Conservation (phyloP, 2,797 vertebrate genomes). For the Smutsia gigantea region DNA sequence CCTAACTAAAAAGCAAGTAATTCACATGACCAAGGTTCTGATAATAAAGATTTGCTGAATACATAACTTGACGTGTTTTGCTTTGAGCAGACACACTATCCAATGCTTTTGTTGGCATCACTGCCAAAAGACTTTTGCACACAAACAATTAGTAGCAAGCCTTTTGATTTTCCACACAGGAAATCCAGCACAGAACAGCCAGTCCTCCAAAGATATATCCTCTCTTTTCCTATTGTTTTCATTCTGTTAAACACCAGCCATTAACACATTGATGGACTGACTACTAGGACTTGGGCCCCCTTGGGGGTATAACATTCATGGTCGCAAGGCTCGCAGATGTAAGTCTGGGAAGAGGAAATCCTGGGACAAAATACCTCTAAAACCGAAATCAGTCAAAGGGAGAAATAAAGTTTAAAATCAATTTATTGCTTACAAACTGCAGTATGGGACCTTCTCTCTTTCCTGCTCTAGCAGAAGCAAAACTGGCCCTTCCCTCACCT, state of each 20-base stretch:
- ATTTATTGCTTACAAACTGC: no score
- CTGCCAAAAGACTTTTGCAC: constrained; percentile 78
- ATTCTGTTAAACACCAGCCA: constrained; percentile 65
- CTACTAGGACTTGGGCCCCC: neutral
- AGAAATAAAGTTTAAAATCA: no score
- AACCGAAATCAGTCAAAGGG: no score
- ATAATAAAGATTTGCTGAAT: constrained; percentile 83
- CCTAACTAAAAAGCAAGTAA: constrained; percentile 74
- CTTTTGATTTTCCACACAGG: constrained; percentile 80
- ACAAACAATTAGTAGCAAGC: constrained; percentile 82
- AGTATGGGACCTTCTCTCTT: no score
- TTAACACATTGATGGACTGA: neutral
- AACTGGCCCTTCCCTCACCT: no score
- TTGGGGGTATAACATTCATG: neutral
- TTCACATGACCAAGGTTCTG: constrained; percentile 69
- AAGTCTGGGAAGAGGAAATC: no score
- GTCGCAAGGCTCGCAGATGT: neutral
- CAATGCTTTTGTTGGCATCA: constrained; percentile 85
- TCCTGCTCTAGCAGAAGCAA: no score
- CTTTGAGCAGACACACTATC: constrained; percentile 73
- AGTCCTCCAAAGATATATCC: constrained; percentile 69
- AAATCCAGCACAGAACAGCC: constrained; percentile 79
- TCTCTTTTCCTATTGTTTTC: constrained; percentile 77
- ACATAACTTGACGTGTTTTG: constrained; percentile 81
- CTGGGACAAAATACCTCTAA: no score